phyloP scores from a whole-genome alignment of 2,888 invertebrate genomes.

The Drosophila peninsularis region DNA sequence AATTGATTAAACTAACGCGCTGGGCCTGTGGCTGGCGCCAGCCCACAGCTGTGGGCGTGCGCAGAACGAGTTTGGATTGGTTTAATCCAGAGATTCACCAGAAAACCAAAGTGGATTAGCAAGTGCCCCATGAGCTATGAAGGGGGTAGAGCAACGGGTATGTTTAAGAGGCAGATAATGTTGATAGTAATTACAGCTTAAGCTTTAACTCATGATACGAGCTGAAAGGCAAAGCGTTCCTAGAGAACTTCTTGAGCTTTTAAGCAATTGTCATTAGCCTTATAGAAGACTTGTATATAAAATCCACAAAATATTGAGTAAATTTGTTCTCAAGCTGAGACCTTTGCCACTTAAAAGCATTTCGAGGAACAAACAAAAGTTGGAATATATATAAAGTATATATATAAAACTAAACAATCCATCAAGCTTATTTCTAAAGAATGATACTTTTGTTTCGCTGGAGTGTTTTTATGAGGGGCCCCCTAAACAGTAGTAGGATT shows the following conservation, averaged over 20 bases:
- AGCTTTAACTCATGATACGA: no score
- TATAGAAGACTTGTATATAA: neutral
- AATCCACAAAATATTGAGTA: neutral
- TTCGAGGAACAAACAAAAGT: constrained; percentile 18
- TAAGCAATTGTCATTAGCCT: no score
- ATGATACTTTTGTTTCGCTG: constrained; percentile 36
- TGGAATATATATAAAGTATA: no score
- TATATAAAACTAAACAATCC: constrained; percentile 23
- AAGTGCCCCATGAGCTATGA: neutral
- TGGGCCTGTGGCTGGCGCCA: constrained; percentile 19
- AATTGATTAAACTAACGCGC: constrained; percentile 73
- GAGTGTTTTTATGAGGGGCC: constrained; percentile 27
- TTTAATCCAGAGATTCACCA: constrained; percentile 8
- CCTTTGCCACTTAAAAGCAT: neutral
- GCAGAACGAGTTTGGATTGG: constrained; percentile 23
- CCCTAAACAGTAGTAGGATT: constrained; percentile 26
- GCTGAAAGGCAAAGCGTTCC: no score
- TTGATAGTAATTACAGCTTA: no score
- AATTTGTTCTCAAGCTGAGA: neutral
- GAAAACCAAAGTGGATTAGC: neutral
- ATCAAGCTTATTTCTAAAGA: constrained; percentile 44
- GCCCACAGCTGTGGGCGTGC: constrained; percentile 27
- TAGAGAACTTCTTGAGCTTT: no score
- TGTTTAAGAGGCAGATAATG: neutral
- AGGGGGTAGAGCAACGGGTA: neutral